These are phyloP conservation scores for Hoplostethus atlanticus DNA, from an alignment of 2,797 vertebrate genomes.

Conservation along the genomic window DNA sequence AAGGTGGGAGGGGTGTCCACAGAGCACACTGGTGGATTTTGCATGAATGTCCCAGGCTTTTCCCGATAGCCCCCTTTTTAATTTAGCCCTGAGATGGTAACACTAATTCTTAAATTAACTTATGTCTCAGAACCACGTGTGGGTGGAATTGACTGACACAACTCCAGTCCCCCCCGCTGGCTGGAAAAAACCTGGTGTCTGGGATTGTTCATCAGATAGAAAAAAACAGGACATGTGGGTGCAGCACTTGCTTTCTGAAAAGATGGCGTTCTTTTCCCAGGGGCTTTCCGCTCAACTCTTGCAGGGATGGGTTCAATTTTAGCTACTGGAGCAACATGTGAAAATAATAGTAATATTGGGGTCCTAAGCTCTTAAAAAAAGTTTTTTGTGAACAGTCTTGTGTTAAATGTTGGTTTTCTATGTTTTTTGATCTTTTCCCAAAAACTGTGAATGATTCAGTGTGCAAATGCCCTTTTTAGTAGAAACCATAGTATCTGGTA, in stretches of 20 bases:
- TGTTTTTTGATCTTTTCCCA: too few species aligned
- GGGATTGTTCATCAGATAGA: slow-evolving; percentile 91
- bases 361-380: too few species aligned
- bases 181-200: slow-evolving; percentile 93
- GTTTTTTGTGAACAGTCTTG: too few species aligned
- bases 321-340: too few species aligned
- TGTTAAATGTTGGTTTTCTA: too few species aligned
- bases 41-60: background rate
- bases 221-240: slow-evolving; percentile 85
- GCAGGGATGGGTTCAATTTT: slow-evolving; percentile 81
- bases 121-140: slow-evolving; percentile 89
- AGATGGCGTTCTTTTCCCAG: slow-evolving; percentile 90
- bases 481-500: too few species aligned
- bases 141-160: slow-evolving; percentile 94
- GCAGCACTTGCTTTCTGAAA: slow-evolving; percentile 93
- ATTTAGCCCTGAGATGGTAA: slow-evolving; percentile 8
- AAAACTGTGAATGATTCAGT: too few species aligned
- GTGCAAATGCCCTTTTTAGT: too few species aligned
- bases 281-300: slow-evolving; percentile 89
- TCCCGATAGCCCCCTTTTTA: background rate
- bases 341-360: too few species aligned
- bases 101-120: slow-evolving; percentile 36
- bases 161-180: slow-evolving; percentile 91
- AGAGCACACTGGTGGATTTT: slow-evolving; percentile 2
- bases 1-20: too few species aligned